A percentile compares a stretch with the other conserved stretches of the same genome.
Evolutionary conservation across 2,888 invertebrate genomes (phyloP).

Genomic region (Chalcis sispes): DNA sequence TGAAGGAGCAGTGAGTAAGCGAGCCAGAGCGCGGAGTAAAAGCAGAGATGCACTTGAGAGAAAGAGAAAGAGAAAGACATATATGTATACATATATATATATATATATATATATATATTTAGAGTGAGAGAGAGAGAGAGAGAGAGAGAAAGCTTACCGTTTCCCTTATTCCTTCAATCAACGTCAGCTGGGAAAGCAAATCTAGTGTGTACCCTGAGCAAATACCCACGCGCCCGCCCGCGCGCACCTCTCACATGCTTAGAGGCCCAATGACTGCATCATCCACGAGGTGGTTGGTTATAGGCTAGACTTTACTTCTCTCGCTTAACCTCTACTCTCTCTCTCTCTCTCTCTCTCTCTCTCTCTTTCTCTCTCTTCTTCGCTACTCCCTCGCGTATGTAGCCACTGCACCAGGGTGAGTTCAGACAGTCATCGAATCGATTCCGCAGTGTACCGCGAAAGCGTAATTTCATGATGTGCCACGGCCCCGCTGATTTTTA

Average conservation of each 20-base stretch:
- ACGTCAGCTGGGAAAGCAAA: conserved; percentile 75
- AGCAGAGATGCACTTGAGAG: conserved; percentile 65
- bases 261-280: conserved; percentile 74
- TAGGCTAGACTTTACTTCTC: conserved; percentile 58
- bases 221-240: conserved; percentile 67
- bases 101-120: no score
- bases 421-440: conserved; percentile 65
- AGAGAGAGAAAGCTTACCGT: conserved; percentile 66
- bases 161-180: conserved; percentile 77
- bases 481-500: neutral
- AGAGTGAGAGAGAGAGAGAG: conserved; percentile 58
- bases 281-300: conserved; percentile 67
- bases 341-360: conserved; percentile 5
- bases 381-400: conserved; percentile 3
- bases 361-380: conserved; percentile 4
- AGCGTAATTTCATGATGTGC: conserved; percentile 39
- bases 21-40: conserved; percentile 60
- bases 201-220: conserved; percentile 75
- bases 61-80: conserved; percentile 57
- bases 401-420: conserved; percentile 4
- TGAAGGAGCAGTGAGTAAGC: conserved; percentile 38
- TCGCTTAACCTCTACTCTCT: neutral
- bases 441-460: conserved; percentile 49
- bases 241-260: conserved; percentile 70
- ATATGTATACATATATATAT: no score